Percentiles rank a stretch among this genome's conserved stretches.
Conservation (phyloP, 2,888 invertebrate species). For the Slavum lentiscoides region DNA sequence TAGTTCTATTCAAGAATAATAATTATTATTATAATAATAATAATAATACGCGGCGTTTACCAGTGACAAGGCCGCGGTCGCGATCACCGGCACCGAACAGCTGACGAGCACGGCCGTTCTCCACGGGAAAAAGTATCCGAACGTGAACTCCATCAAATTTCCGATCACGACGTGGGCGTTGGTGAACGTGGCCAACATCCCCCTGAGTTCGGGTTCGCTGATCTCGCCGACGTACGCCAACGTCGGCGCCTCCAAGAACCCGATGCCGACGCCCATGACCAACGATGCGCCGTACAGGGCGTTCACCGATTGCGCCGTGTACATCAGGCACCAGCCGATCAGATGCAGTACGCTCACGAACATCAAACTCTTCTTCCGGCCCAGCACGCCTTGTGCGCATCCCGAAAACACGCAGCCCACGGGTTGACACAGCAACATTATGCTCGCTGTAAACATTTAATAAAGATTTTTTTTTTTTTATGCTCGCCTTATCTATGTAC, state of each 20-base stretch:
- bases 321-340: slow-evolving; percentile 65
- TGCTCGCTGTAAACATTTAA: slow-evolving; percentile 63
- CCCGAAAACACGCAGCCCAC: slow-evolving; percentile 66
- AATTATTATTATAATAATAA: too few relatives aligned
- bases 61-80: slow-evolving; percentile 64
- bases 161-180: slow-evolving; percentile 63
- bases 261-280: slow-evolving; percentile 65
- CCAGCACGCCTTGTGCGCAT: slow-evolving; percentile 64
- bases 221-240: slow-evolving; percentile 69
- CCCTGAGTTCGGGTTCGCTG: slow-evolving; percentile 64
- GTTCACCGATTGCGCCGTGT: slow-evolving; percentile 63
- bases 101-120: slow-evolving; percentile 64
- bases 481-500: too few relatives aligned
- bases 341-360: slow-evolving; percentile 66
- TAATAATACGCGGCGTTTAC: slow-evolving; percentile 57
- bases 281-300: slow-evolving; percentile 64
- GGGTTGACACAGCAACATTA: slow-evolving; percentile 66
- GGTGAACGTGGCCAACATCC: slow-evolving; percentile 64
- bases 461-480: too few relatives aligned
- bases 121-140: slow-evolving; percentile 65
- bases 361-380: slow-evolving; percentile 65
- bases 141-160: slow-evolving; percentile 63
- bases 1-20: too few relatives aligned
- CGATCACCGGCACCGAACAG: slow-evolving; percentile 62
- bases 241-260: slow-evolving; percentile 67